Evolutionary conservation across 2,113 vertebrate genomes (phyloP), one percentile per base, ranked within the genome.

Genomic region (Mellivora capensis): DNA sequence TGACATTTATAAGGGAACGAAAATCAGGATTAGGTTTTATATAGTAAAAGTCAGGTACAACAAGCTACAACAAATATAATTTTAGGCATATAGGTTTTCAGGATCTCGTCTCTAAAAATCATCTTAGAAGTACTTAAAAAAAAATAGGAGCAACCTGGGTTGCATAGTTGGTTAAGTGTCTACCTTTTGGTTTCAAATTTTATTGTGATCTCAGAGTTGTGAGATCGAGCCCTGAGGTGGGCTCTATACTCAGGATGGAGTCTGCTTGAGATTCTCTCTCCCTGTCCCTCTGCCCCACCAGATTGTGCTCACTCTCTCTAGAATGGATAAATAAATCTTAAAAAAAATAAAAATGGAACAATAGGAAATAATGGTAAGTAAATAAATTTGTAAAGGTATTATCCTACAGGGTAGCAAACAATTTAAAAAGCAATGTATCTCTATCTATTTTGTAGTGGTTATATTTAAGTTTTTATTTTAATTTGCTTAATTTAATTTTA

Each of bases 161-260:
- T 7, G 13, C 25, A 29, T 42, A 44, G 72, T 76, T 44, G 39
- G 39, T 76, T 76, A 76, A 44, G 72, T 23, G 2, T 47, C 27
- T 17, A 8, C 47, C 23, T 47, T 17, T 77, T 27, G 42, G 18
- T 69, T 69, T 69, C 7, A 18, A 10, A 42, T 77, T 15, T 17
- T 14, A 7, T 77, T 15, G 14, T 31, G 14, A 47, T 44, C 7
- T 77, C 42, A 47, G 42, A 31, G 72, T 29, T 47, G 14, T 77
- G 3, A 47, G 42, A 47, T 77, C 0, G 2, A 77, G 27, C 25
- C 42, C 27, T 1, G 4, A 2, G 4, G 29, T 44, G 8, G 27
- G 14, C 27, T 47, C 7, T 47, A 27, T 77, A 27, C 25, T 44
- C 42, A 76, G 13, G 25, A 27, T 47, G 74, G 42, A 47, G 25